phyloP scores from a whole-genome alignment of 2,888 invertebrate genomes.

The Plagodis dolabraria region DNA sequence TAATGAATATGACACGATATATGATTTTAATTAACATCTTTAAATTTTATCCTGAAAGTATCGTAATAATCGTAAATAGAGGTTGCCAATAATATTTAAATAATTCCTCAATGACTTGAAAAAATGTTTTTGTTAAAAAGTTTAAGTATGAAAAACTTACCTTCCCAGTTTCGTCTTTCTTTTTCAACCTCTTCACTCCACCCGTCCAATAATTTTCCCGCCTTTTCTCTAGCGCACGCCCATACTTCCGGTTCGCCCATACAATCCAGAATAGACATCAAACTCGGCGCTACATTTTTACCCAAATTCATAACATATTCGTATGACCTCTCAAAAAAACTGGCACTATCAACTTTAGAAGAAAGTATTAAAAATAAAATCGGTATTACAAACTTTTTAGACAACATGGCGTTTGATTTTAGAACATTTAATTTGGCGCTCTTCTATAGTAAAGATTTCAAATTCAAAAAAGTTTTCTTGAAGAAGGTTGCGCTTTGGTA shows the following conservation, averaged over 20 bases:
- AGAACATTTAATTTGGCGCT: no score
- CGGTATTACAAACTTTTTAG: constrained; percentile 46
- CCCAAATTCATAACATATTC: constrained; percentile 73
- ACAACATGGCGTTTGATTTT: constrained; percentile 49
- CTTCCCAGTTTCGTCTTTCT: constrained; percentile 71
- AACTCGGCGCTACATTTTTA: constrained; percentile 76
- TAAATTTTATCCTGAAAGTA: no score
- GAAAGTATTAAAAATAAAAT: constrained; percentile 53
- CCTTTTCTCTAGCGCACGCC: constrained; percentile 82
- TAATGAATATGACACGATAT: no score
- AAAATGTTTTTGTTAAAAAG: not conserved
- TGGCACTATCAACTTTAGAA: constrained; percentile 62
- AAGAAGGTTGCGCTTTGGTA: no score
- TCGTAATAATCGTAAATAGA: no score
- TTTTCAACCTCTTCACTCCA: constrained; percentile 69
- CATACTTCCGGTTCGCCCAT: constrained; percentile 78
- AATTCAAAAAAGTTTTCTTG: no score
- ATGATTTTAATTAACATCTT: no score
- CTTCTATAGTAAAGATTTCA: no score
- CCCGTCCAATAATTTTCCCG: constrained; percentile 78
- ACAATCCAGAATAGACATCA: constrained; percentile 82
- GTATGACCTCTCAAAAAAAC: constrained; percentile 67
- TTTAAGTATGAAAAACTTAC: constrained; percentile 47
- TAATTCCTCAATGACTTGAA: no score
- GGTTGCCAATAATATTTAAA: no score